Percentiles rank a stretch among this genome's conserved stretches.
phyloP scores from a whole-genome alignment of 1,140 invertebrate genomes.

The Neodiprion virginianus region DNA sequence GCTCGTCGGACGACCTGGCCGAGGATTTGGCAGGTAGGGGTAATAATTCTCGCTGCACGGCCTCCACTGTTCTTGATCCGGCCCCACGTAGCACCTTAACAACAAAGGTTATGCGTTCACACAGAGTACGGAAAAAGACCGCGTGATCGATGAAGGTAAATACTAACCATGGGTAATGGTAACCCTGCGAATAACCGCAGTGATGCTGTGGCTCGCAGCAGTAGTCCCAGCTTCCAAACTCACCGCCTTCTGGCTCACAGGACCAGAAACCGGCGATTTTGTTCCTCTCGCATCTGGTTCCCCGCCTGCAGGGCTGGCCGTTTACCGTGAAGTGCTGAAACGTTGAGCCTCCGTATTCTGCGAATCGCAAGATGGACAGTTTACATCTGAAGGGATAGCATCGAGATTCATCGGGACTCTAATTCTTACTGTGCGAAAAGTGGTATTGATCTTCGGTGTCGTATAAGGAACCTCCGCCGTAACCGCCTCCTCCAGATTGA shows the following conservation, averaged over 20 bases:
- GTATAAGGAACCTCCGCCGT: neutral
- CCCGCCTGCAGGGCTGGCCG: slow-evolving; percentile 76
- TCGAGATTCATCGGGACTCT: too few relatives aligned
- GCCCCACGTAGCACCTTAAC: slow-evolving; percentile 80
- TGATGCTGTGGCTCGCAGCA: slow-evolving; percentile 80
- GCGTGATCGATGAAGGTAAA: neutral
- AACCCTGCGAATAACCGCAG: slow-evolving; percentile 82
- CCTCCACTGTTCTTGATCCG: slow-evolving; percentile 76
- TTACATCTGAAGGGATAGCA: too few relatives aligned
- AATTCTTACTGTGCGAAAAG: neutral
- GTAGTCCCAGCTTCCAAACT: slow-evolving; percentile 78
- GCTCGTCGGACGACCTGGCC: slow-evolving; percentile 31
- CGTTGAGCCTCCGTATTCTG: slow-evolving; percentile 39
- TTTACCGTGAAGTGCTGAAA: slow-evolving; percentile 79
- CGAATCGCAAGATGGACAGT: neutral
- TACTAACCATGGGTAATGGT: slow-evolving; percentile 75
- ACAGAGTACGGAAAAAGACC: too few relatives aligned
- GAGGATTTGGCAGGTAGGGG: slow-evolving; percentile 60
- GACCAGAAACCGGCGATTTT: slow-evolving; percentile 77
- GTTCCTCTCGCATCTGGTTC: slow-evolving; percentile 74
- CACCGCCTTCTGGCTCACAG: slow-evolving; percentile 76
- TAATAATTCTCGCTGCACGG: slow-evolving; percentile 83
- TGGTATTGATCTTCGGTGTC: neutral
- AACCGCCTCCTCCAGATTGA: neutral
- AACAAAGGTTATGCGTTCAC: neutral